Conservation (phyloP, 2,888 invertebrate species). For the Lepeophtheirus nordmannii region DNA sequence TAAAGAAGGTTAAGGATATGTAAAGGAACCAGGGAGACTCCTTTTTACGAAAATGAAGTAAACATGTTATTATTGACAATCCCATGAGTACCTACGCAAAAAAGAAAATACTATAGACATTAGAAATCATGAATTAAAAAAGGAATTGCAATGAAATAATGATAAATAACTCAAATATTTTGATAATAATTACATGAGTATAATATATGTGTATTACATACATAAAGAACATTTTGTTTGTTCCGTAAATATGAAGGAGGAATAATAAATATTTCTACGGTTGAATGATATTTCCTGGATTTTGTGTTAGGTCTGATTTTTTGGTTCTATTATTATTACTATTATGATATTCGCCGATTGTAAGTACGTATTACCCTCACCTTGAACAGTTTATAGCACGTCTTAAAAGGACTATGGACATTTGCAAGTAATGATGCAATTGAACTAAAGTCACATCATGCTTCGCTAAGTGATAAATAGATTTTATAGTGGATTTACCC, state of each 20-base stretch:
- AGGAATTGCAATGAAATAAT: background rate
- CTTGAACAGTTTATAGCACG: too few relatives aligned
- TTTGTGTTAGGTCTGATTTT: background rate
- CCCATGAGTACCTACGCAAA: background rate
- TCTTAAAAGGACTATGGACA: too few relatives aligned
- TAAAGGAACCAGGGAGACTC: constrained; percentile 3
- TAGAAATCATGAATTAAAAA: background rate
- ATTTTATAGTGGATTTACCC: too few relatives aligned
- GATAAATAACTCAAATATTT: background rate
- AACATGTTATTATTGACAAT: background rate
- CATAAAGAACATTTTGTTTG: background rate
- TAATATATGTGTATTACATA: background rate
- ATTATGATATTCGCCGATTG: too few relatives aligned
- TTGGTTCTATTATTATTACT: too few relatives aligned
- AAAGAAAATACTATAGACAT: background rate
- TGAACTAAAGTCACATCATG: too few relatives aligned
- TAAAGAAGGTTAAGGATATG: background rate
- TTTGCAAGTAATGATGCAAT: too few relatives aligned
- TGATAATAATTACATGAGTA: background rate
- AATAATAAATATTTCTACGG: background rate
- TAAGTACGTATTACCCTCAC: too few relatives aligned
- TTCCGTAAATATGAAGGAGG: background rate
- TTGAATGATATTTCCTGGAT: constrained; percentile 1
- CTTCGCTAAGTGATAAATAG: too few relatives aligned
- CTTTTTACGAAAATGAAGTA: constrained; percentile 1